Conservation (phyloP, 2,888 invertebrate species). For the Koerneria pararmatus region DNA sequence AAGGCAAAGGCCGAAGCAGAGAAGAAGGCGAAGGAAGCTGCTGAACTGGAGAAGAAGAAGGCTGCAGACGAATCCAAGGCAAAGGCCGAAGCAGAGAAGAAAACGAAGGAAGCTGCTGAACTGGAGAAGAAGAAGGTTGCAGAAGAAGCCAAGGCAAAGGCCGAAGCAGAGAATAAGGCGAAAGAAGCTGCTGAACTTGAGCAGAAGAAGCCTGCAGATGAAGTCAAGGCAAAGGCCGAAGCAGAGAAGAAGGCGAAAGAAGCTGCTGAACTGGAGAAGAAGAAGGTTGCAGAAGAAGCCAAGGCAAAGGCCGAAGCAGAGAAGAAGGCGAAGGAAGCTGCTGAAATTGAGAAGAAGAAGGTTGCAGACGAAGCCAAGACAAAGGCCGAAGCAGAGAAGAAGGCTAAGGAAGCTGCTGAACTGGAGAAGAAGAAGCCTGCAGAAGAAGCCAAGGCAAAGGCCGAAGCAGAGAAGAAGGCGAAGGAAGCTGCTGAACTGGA, state of each 20-base stretch:
- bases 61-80: too few relatives aligned
- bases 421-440: too few relatives aligned
- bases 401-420: conserved; percentile 3
- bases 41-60: too few relatives aligned
- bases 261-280: conserved; percentile 13
- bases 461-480: conserved; percentile 5
- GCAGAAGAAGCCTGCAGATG: neutral
- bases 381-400: conserved; percentile 8
- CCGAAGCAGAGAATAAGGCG: conserved; percentile 4
- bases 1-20: too few relatives aligned
- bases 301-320: conserved; percentile 5
- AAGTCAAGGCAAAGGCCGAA: conserved; percentile 7
- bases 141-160: conserved; percentile 8
- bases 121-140: neutral
- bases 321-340: conserved; percentile 15
- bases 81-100: too few relatives aligned
- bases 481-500: neutral
- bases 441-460: neutral
- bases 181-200: neutral
- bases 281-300: neutral
- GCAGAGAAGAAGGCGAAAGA: conserved; percentile 11
- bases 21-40: too few relatives aligned
- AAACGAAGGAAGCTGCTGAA: conserved; percentile 13
- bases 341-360: conserved; percentile 7
- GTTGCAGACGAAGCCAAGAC: conserved; percentile 6